phyloP scores from a whole-genome alignment of 37 sponge, comb jelly and placozoan genomes.

The Ianthella basta region DNA sequence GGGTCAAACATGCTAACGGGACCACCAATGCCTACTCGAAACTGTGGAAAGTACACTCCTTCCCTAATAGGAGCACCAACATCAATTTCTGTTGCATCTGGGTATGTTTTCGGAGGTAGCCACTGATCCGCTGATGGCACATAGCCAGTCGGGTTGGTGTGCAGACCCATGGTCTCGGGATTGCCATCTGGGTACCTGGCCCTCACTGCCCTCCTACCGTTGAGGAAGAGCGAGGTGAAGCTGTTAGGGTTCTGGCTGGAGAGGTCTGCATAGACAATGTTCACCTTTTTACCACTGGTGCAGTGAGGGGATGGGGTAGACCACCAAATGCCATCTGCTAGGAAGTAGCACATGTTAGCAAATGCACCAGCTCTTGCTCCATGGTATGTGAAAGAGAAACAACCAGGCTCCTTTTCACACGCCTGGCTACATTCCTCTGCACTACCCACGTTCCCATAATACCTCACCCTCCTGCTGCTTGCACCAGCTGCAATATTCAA shows the following conservation, averaged over 20 bases:
- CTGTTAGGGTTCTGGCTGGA: conserved; percentile 39
- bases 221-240: conserved; percentile 43
- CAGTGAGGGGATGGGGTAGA: conserved; percentile 15
- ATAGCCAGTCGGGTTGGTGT: conserved; percentile 66
- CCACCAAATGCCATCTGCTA: conserved; percentile 42
- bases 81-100: conserved; percentile 29
- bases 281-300: conserved; percentile 49
- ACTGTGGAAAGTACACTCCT: conserved; percentile 49
- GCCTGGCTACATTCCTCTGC: conserved; percentile 29
- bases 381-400: conserved; percentile 52
- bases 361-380: conserved; percentile 14
- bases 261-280: conserved; percentile 49
- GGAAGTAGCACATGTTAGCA: conserved; percentile 55
- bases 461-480: not conserved
- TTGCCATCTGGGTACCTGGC: conserved; percentile 67
- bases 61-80: conserved; percentile 32
- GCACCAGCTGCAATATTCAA: not conserved
- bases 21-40: conserved; percentile 60
- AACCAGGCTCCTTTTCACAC: conserved; percentile 22
- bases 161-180: conserved; percentile 54
- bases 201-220: conserved; percentile 49
- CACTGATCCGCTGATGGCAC: conserved; percentile 30
- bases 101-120: conserved; percentile 30
- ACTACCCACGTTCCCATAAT: conserved; percentile 22
- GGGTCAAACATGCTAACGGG: conserved; percentile 53